Base-by-base conservation (phyloP, 2,113 vertebrate species). In the Nycticorax nycticorax region DNA sequence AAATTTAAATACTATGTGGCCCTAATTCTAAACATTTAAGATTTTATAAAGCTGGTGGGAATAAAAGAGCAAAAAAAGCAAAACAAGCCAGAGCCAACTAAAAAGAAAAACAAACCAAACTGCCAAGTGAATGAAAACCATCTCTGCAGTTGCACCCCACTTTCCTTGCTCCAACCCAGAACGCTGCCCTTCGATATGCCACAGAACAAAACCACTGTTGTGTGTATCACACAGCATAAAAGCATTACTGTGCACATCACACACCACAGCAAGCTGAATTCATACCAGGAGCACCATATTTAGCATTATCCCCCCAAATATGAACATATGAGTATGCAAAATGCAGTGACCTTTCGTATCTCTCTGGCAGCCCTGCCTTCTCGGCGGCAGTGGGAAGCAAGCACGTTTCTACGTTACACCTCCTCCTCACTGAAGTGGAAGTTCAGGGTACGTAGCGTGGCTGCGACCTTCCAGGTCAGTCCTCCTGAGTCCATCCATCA, bases 21-120 rank as follows among this genome's bases (percentile, higher is more conserved):
- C 87, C 86, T 91, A 71, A 97, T 96, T 92, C 93, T 97, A 97
- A 98, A 95, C 93, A 97, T 97, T 92, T 90, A 52, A 92, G 37
- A 66, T 94, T 97, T 97, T 97, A 96, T 94, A 96, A 97, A 92
- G 75, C 96, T 92, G 33, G 67, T 69, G 78, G 96, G 95, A 96
- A 97, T 59, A 76, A 75, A 62, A 80, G 48, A 95, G 80, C 26
- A 85, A 92, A 85, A 89, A 95, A 92, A 89, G 69, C 53, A 91
- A 91, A 77, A 72, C 77, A 75, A 93, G 66, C n/a, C 81, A 86
- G 55, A 60, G 82, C 37, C 57, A 88, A 69, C 41, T 41, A 9
- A 62, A 57, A 56, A 55, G 41, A 12, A 4, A 4, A 24, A 20
- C 27, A 71, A 96, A 57, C 30, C 9, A 4, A 89, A 68, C 43